Conservation (phyloP, 2,113 vertebrate genomes). For the Brienomyrus longianalis region DNA sequence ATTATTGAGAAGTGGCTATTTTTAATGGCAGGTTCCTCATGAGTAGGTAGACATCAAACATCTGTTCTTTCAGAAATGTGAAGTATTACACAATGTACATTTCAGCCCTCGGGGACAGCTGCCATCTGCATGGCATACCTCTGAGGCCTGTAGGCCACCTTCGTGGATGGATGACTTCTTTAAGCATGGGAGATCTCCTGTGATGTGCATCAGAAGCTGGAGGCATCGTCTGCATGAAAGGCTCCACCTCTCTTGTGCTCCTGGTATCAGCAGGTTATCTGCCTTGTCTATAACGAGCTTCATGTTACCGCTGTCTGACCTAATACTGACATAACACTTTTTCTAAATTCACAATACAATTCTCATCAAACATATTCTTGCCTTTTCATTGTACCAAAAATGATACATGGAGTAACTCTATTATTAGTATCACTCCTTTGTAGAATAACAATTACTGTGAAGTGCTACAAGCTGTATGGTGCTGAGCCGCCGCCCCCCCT, state of each 20-base stretch:
- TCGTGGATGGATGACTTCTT: neutral
- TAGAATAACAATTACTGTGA: neutral
- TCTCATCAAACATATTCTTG: neutral
- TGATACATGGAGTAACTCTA: neutral
- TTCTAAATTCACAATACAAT: neutral
- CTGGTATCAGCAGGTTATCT: neutral
- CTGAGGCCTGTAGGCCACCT: neutral
- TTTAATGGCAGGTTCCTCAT: neutral
- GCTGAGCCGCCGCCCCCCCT: neutral
- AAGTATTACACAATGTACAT: neutral
- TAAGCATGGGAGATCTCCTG: neutral
- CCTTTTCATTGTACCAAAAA: neutral
- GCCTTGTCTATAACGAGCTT: neutral
- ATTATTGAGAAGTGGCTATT: neutral
- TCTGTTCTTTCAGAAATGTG: neutral
- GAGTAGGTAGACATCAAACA: neutral
- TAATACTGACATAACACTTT: neutral
- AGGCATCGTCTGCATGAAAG: neutral
- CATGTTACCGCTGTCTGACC: neutral
- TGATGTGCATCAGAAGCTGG: neutral
- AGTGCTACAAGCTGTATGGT: neutral
- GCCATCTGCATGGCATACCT: neutral
- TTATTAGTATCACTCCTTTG: neutral
- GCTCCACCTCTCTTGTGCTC: neutral
- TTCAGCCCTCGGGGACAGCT: neutral